Conservation (phyloP, 2,888 invertebrate genomes). For the Chromoteleia sp. region DNA sequence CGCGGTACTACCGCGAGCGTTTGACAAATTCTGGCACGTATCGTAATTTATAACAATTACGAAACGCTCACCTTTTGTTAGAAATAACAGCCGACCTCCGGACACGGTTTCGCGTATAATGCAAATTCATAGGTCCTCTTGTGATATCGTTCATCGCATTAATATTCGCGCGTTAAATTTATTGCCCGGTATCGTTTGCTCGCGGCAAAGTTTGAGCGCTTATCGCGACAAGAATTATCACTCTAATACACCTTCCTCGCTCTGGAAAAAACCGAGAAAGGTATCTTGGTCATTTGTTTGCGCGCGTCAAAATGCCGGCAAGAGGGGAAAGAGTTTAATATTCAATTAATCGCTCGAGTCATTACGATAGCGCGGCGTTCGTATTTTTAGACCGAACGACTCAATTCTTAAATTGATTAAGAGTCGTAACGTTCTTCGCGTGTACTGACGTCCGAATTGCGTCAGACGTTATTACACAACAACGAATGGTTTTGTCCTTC, state of each 20-base stretch:
- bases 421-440: conserved; percentile 1
- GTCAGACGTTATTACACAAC: conserved; percentile 61
- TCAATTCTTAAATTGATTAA: conserved; percentile 16
- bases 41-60: conserved; percentile 65
- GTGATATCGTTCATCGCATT: conserved; percentile 72
- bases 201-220: conserved; percentile 64
- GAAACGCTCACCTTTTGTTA: conserved; percentile 38
- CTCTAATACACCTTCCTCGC: conserved; percentile 53
- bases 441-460: conserved; percentile 44
- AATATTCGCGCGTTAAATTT: conserved; percentile 77
- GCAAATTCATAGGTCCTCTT: conserved; percentile 59
- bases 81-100: conserved; percentile 56
- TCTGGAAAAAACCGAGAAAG: conserved; percentile 41
- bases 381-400: no score
- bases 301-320: no score
- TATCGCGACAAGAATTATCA: conserved; percentile 68
- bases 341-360: conserved; percentile 12
- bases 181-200: conserved; percentile 70
- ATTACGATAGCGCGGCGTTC: conserved; percentile 10
- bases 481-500: conserved; percentile 62
- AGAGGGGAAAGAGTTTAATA: no score
- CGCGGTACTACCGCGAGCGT: conserved; percentile 13
- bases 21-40: conserved; percentile 55
- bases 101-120: conserved; percentile 58
- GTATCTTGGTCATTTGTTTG: no score